Base-by-base conservation (phyloP, 2,888 invertebrate species). In the Eupeodes luniger region DNA sequence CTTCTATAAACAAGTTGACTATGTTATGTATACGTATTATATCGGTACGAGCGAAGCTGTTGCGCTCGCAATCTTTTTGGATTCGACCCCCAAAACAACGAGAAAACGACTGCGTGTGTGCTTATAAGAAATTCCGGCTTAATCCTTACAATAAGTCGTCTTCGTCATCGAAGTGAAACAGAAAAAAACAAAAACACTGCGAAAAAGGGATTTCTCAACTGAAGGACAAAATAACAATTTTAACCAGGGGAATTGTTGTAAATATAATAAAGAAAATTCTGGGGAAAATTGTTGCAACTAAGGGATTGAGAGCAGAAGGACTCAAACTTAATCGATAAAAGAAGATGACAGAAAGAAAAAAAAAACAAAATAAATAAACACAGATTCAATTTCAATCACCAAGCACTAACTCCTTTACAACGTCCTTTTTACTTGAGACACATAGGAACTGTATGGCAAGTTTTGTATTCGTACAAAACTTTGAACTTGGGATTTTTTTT, bases 201-300 rank as follows among this genome's bases (percentile, higher is more conserved):
- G 14, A 7, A 44, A 27, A 44, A 36, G 66, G 14, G 47, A 7
- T 9, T 72, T 19, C 57, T 47, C n/a, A 2, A 6, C 27, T 36
- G n/a, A 34, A 64, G 34, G 51, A 7, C 40, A 70, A 66, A 72
- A 12, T 69, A 76, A 86, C 67, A 84, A 80, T 55, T 79, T 72
- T 62, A 53, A 84, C 79, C 59, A 72, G 76, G 27, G 55, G 69
- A 10, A 59, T 59, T 72, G 36, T 47, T 59, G 34, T 57, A 51
- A 59, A 47, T 51, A 61, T 36, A 78, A 85, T 81, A 74, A 74
- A 40, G 75, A 81, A 85, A 85, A 84, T 78, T 78, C 57, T 62
- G 47, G 57, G 27, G 57, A 57, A 83, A 81, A 81, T 75, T 74
- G 59, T 74, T 62, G 69, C 62, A 69, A 51, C 62, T 34, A 55